A percentile compares a stretch with the other conserved stretches of the same genome.
phyloP scores from a whole-genome alignment of 2,797 vertebrate genomes.

The Merluccius polli region DNA sequence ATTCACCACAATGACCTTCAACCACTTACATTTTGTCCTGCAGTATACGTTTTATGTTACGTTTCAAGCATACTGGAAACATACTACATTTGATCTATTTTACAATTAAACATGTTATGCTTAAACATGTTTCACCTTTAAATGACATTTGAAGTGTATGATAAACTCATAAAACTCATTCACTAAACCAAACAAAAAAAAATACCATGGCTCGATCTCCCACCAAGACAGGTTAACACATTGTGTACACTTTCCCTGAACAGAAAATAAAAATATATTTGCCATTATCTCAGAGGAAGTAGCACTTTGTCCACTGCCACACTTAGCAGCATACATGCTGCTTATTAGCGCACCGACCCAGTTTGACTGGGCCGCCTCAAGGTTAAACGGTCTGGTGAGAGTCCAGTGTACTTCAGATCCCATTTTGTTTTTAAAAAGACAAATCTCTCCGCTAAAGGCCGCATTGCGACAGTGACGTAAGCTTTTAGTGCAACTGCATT shows the following conservation, averaged over 20 bases:
- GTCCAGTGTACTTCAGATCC: not conserved
- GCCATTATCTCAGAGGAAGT: not conserved
- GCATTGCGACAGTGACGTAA: not conserved
- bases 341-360: not conserved
- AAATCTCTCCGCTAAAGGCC: not conserved
- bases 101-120: not conserved
- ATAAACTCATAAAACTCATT: not conserved
- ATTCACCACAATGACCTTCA: not conserved
- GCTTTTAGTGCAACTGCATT: not conserved
- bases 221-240: not conserved
- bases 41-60: not conserved
- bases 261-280: not conserved
- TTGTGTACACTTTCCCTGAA: constrained; percentile 5
- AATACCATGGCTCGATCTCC: not conserved
- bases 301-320: not conserved
- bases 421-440: not conserved
- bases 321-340: not conserved
- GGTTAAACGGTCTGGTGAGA: not conserved
- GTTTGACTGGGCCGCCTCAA: not conserved
- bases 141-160: not conserved
- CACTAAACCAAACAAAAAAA: not conserved
- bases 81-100: not conserved
- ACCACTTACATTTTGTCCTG: not conserved
- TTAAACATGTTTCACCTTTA: not conserved
- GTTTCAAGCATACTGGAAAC: not conserved